phyloP scores from a whole-genome alignment of 2,113 vertebrate genomes.

The Oophaga pumilio region DNA sequence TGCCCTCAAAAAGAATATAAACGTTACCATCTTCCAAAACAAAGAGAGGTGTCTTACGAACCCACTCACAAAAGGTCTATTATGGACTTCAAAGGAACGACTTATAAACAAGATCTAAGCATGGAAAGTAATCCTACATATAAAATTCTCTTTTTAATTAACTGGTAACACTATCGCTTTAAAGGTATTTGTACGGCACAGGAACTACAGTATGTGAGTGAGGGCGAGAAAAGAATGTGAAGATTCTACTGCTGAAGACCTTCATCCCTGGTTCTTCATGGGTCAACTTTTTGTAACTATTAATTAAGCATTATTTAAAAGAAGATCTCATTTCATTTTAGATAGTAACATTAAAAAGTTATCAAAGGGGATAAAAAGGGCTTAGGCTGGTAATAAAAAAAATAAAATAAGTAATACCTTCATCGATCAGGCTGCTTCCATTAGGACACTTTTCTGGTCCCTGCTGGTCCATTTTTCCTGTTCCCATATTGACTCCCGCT shows the following conservation, averaged over 20 bases:
- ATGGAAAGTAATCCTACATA: not conserved
- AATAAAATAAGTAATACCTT: no score
- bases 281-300: not conserved
- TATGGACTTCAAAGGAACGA: conserved; percentile 20
- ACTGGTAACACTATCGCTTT: conserved; percentile 28
- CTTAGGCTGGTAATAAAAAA: no score
- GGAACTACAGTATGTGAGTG: not conserved
- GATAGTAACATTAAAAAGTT: no score
- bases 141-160: conserved; percentile 27
- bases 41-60: conserved; percentile 5
- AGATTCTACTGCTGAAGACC: not conserved
- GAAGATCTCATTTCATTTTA: no score
- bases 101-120: conserved; percentile 12
- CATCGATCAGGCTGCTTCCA: no score
- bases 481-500: no score
- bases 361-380: no score
- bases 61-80: conserved; percentile 6
- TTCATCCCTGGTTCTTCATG: not conserved
- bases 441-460: no score
- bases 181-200: not conserved
- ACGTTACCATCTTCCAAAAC: not conserved
- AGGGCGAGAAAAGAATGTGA: not conserved
- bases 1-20: not conserved
- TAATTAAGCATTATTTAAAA: no score
- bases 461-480: no score